Evolutionary conservation across 2,797 vertebrate species (phyloP).

Genomic region (Rhinoraja longicauda): DNA sequence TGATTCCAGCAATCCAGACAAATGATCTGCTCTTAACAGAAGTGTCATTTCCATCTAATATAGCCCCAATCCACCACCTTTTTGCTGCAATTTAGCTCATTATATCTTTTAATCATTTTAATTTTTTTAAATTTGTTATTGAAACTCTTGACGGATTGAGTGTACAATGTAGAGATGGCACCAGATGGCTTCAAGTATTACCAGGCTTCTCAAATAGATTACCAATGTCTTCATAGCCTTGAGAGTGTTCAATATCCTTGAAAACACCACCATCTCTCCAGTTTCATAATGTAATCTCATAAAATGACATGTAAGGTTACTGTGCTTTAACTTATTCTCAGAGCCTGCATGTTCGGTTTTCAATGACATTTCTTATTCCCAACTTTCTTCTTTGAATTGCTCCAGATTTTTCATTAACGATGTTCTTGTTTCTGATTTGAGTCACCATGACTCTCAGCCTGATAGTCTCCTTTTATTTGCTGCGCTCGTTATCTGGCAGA

Average conservation of each 20-base stretch:
- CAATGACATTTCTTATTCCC: not conserved
- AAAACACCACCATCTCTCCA: not conserved
- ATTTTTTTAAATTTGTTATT: conserved; percentile 2
- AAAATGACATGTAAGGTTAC: not conserved
- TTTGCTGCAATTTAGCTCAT: conserved; percentile 2
- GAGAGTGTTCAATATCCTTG: conserved; percentile 16
- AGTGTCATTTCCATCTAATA: not conserved
- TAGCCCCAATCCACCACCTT: not conserved
- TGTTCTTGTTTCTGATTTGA: not conserved
- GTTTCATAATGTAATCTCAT: not conserved
- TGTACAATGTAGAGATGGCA: not conserved
- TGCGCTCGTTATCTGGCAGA: not conserved
- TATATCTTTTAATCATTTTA: conserved; percentile 18
- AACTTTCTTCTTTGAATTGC: not conserved
- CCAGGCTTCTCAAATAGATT: conserved; percentile 20
- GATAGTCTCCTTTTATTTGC: not conserved
- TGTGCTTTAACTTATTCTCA: not conserved
- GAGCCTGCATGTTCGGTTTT: not conserved
- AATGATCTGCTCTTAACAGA: not conserved
- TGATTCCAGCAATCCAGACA: not conserved
- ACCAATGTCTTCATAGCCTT: conserved; percentile 27
- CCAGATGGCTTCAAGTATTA: conserved; percentile 32
- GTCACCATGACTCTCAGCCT: not conserved
- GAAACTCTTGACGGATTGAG: conserved; percentile 11
- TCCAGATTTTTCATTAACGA: not conserved